These are phyloP conservation scores for Paramuricea clavata DNA, from an alignment of 92 coral and sea anemone genomes.

Conservation along the genomic window DNA sequence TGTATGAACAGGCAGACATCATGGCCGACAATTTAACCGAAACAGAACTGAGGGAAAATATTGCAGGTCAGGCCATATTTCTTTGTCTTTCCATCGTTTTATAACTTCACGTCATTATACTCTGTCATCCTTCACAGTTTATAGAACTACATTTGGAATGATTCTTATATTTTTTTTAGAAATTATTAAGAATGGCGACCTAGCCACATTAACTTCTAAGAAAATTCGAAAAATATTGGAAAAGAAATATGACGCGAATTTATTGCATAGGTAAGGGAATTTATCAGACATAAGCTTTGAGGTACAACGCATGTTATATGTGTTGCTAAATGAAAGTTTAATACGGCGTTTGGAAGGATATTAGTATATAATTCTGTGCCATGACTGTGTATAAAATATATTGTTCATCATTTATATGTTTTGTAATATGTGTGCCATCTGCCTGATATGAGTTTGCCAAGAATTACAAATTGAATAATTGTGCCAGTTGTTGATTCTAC, in stretches of 20 bases:
- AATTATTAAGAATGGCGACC: constrained; percentile 82
- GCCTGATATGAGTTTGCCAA: background rate
- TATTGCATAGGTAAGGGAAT: constrained; percentile 71
- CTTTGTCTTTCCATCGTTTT: background rate
- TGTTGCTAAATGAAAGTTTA: background rate
- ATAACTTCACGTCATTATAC: background rate
- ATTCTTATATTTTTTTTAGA: constrained; percentile 52
- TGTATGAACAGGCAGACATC: background rate
- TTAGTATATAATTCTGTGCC: background rate
- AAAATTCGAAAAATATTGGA: constrained; percentile 81
- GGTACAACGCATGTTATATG: background rate
- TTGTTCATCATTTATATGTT: background rate
- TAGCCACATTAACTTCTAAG: constrained; percentile 84
- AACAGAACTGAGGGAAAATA: constrained; percentile 23
- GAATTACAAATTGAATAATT: no score
- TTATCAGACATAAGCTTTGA: background rate
- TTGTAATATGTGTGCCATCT: background rate
- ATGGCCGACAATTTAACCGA: constrained; percentile 38
- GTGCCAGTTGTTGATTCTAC: background rate
- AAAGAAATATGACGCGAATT: constrained; percentile 72
- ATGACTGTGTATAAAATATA: background rate
- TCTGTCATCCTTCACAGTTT: background rate
- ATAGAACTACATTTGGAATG: background rate
- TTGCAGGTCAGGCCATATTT: constrained; percentile 34
- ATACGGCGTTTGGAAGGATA: background rate